Conservation (phyloP, 2,797 vertebrate species). For the Smutsia temminckii region DNA sequence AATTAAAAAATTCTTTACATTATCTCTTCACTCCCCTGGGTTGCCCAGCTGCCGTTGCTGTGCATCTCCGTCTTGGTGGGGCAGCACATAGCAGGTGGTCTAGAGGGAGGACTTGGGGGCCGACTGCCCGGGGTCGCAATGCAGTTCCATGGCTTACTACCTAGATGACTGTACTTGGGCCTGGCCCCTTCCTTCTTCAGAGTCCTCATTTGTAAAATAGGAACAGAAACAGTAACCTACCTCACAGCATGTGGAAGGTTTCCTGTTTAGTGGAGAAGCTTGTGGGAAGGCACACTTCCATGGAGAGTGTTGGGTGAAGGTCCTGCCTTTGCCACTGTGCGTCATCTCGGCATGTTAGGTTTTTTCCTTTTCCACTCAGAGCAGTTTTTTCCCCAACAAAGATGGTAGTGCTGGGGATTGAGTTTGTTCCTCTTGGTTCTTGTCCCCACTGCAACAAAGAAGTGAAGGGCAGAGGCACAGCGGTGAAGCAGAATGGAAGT, state of each 20-base stretch:
- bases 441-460: too few relatives aligned
- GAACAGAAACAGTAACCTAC: neutral
- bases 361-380: neutral
- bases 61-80: neutral
- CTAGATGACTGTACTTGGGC: neutral
- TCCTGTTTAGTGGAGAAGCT: neutral
- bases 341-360: neutral
- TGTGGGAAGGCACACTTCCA: neutral
- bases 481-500: too few relatives aligned
- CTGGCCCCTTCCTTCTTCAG: neutral
- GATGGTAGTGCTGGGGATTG: neutral
- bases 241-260: neutral
- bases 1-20: too few relatives aligned
- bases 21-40: neutral
- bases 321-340: neutral
- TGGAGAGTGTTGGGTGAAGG: rapidly evolving
- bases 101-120: neutral
- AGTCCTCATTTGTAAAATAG: neutral
- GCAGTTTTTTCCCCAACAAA: neutral
- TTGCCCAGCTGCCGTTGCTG: neutral
- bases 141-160: neutral
- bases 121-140: neutral
- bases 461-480: too few relatives aligned
- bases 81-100: neutral
- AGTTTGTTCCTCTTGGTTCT: too few relatives aligned